Percentiles rank a stretch among this genome's conserved stretches.
These are phyloP conservation scores for Harpagifer antarcticus DNA, from an alignment of 2,797 vertebrate species.

Conservation along the genomic window DNA sequence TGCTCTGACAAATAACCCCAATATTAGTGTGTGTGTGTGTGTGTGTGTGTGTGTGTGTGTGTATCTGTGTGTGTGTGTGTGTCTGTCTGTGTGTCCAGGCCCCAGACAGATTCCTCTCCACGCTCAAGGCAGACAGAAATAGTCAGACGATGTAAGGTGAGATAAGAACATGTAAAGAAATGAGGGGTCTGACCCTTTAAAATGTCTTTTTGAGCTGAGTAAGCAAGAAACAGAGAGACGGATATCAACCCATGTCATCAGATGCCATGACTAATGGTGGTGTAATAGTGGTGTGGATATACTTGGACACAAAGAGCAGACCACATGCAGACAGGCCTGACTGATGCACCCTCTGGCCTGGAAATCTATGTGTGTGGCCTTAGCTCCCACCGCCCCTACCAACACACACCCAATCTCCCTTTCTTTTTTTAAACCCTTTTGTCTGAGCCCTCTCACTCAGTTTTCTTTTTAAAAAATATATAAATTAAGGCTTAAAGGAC, in stretches of 20 bases:
- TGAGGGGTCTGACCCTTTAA: conserved; percentile 38
- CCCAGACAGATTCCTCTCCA: conserved; percentile 66
- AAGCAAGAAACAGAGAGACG: conserved; percentile 19
- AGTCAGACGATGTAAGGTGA: conserved; percentile 63
- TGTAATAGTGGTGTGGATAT: conserved; percentile 70
- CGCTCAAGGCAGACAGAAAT: conserved; percentile 48
- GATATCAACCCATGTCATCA: conserved; percentile 65
- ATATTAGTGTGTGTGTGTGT: conserved; percentile 50
- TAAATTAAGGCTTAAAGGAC: conserved; percentile 36
- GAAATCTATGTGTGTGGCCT: conserved; percentile 81
- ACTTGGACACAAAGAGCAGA: conserved; percentile 72
- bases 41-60: conserved; percentile 40
- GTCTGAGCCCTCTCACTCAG: conserved; percentile 25
- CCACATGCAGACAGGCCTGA: conserved; percentile 73
- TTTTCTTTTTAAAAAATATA: conserved; percentile 41
- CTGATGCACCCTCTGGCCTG: conserved; percentile 70
- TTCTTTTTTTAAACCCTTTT: conserved; percentile 13
- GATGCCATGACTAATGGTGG: conserved; percentile 73
- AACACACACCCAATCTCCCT: neutral
- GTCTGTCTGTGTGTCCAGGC: conserved; percentile 65
- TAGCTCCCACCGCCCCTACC: neutral
- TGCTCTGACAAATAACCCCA: conserved; percentile 59
- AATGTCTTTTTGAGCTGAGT: conserved; percentile 40
- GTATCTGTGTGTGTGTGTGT: too few relatives aligned
- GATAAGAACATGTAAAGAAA: conserved; percentile 48